Evolutionary conservation across 2,888 invertebrate species (phyloP).

Genomic region (Melipona bicolor): DNA sequence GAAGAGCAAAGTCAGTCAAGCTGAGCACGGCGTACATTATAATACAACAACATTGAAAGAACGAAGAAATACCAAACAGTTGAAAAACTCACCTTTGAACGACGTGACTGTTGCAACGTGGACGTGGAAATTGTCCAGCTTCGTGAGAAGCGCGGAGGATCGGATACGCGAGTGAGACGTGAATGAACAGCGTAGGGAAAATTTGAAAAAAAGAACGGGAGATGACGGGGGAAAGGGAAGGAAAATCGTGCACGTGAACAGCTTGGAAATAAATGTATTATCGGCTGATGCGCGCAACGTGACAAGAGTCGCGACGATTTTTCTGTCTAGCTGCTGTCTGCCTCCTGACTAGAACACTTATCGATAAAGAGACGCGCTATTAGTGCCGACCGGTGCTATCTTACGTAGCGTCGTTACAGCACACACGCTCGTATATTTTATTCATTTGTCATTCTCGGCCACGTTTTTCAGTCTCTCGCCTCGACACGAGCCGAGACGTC

Average conservation of each 20-base stretch:
- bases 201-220: background rate
- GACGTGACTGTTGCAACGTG: too few relatives aligned
- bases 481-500: background rate
- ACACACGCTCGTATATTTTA: slow-evolving; percentile 34
- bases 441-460: slow-evolving; percentile 35
- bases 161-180: background rate
- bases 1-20: too few relatives aligned
- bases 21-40: too few relatives aligned
- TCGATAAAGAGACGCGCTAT: slow-evolving; percentile 43
- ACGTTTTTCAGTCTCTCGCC: slow-evolving; percentile 2
- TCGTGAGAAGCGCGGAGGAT: too few relatives aligned
- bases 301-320: slow-evolving; percentile 40
- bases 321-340: slow-evolving; percentile 62
- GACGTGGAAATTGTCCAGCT: background rate
- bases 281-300: slow-evolving; percentile 37
- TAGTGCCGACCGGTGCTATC: slow-evolving; percentile 40
- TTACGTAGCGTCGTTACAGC: slow-evolving; percentile 41
- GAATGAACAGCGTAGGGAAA: background rate
- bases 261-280: slow-evolving; percentile 16
- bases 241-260: slow-evolving; percentile 21
- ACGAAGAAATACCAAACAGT: background rate
- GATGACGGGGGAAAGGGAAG: background rate
- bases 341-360: slow-evolving; percentile 37
- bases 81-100: too few relatives aligned
- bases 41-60: background rate